phyloP scores from a whole-genome alignment of 2,888 invertebrate species.

The Tenthredo notha region DNA sequence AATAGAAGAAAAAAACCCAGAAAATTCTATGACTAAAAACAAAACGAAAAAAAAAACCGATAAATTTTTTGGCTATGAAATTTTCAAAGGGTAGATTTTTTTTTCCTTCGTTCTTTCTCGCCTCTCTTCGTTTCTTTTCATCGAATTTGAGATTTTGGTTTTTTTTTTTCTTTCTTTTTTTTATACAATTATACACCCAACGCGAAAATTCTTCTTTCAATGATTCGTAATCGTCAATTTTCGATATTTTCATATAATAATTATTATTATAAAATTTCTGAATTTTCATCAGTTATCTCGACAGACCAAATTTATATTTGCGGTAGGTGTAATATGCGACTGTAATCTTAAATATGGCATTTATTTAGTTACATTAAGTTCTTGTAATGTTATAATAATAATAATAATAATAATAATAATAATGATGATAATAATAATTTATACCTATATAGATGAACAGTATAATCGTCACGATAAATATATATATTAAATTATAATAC shows the following conservation, averaged over 20 bases:
- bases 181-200: no score
- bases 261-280: no score
- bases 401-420: constrained; percentile 9
- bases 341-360: constrained; percentile 7
- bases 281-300: no score
- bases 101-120: no score
- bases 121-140: no score
- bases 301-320: not conserved
- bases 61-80: not conserved
- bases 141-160: no score
- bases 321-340: not conserved
- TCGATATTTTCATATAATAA: no score
- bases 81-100: not conserved
- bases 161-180: no score
- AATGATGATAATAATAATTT: constrained; percentile 11
- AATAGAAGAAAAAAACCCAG: no score
- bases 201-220: no score
- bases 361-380: constrained; percentile 18
- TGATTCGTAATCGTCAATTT: no score
- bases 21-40: not conserved
- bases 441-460: not conserved
- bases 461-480: not conserved
- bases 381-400: constrained; percentile 3
- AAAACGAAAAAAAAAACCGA: not conserved
- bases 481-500: constrained; percentile 17